These are phyloP conservation scores for Nephotettix cincticeps DNA, from an alignment of 1,140 invertebrate species.

Conservation along the genomic window DNA sequence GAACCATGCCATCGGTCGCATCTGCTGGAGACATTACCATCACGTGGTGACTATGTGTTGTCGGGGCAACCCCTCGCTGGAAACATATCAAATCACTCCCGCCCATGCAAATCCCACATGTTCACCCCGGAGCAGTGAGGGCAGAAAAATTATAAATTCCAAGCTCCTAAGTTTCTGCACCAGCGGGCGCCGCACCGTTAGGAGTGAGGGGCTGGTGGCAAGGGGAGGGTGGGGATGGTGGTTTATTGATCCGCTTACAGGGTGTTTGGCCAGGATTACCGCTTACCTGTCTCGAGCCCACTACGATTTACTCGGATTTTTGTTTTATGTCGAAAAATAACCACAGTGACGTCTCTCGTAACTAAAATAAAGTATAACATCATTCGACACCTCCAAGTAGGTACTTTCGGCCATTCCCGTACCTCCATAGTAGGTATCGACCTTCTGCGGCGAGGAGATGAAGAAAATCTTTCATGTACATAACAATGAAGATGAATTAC, in stretches of 20 bases:
- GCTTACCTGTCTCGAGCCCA: background rate
- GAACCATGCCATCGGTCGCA: background rate
- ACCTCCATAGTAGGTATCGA: too few species aligned
- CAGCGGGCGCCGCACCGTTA: background rate
- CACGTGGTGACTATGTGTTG: background rate
- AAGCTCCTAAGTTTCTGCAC: slow-evolving; percentile 17
- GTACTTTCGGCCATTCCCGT: too few species aligned
- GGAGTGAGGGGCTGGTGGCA: background rate
- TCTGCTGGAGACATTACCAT: background rate
- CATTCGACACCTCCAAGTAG: too few species aligned
- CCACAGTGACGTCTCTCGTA: too few species aligned
- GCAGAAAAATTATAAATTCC: slow-evolving; percentile 18
- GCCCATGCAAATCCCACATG: slow-evolving; percentile 24
- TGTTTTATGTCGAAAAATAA: too few species aligned
- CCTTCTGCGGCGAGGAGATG: too few species aligned
- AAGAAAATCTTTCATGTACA: too few species aligned
- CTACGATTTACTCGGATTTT: background rate
- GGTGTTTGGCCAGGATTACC: background rate
- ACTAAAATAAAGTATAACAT: too few species aligned
- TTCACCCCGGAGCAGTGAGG: background rate
- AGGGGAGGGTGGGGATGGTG: background rate
- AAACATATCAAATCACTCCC: background rate
- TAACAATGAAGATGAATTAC: too few species aligned
- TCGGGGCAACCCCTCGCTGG: background rate
- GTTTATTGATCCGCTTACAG: slow-evolving; percentile 17